Evolutionary conservation across 1,140 invertebrate genomes (phyloP), one percentile per base, ranked within the genome.

Genomic region (Penaeus chinensis): DNA sequence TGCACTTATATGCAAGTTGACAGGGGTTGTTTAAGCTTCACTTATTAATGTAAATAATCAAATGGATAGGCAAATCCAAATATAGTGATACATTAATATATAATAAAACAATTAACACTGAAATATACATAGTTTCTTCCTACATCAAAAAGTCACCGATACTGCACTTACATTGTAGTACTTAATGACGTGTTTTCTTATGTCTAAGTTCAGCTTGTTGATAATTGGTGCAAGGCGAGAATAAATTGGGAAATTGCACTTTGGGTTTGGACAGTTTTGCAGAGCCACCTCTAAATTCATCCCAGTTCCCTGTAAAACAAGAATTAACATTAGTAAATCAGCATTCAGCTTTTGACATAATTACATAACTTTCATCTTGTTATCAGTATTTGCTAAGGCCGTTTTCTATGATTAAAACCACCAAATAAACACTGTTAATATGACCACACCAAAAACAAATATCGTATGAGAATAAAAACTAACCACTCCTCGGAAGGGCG

Each of bases 171-270:
- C 94, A 90, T 94, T 92, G 91, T 98, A 98, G 92, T 97, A 98
- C 85, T 95, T 94, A 8, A 92, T 92, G 69, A 97, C 94, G 90
- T 94, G 94, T 79, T 92, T 91, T 63, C 95, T 93, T 8, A 98
- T 94, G 84, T 93, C 93, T 16, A 95, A 90, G 42, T 94, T 94
- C 54, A 98, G 90, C 90, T 95, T 93, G 92, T 98, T 98, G 89
- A 95, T 94, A 88, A 98, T 94, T 71, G 93, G 93, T 18, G 93
- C 92, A 65, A 95, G 90, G 91, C 95, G 95, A 84, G 95, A 94
- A 84, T 94, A 92, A 0, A 96, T 96, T 79, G 92, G 91, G 8
- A 93, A 91, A 16, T 79, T 74, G 89, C 92, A 93, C 32, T 91
- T 82, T 5, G 88, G 90, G 78, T 91, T 92, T 18, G 91, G 90